A percentile compares a stretch with the other conserved stretches of the same genome.
phyloP scores from a whole-genome alignment of 2,888 invertebrate genomes.

The Cantharis rufa region DNA sequence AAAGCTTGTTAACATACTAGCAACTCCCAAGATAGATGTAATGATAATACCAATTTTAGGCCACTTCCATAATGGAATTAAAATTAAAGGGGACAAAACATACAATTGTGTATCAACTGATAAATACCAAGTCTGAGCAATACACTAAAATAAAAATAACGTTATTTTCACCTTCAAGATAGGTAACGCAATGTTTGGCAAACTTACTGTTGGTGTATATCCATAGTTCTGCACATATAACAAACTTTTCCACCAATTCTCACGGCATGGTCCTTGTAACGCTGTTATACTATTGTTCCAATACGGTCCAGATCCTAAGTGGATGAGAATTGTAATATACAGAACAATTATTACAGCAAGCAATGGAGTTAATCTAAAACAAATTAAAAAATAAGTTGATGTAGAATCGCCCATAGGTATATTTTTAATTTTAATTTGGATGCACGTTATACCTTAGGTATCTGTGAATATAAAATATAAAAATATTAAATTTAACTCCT shows the following conservation, averaged over 20 bases:
- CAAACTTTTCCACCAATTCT: background rate
- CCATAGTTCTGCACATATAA: background rate
- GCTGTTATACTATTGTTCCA: background rate
- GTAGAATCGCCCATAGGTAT: too few relatives aligned
- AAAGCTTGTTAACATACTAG: background rate
- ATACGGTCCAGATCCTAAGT: background rate
- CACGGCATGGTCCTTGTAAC: background rate
- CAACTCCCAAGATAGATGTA: background rate
- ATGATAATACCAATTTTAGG: background rate
- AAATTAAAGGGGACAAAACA: background rate
- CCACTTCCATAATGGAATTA: background rate
- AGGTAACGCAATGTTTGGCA: background rate
- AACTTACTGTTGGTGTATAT: background rate
- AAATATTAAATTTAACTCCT: background rate
- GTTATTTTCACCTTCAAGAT: background rate
- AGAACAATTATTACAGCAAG: background rate
- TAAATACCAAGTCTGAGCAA: background rate
- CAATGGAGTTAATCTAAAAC: conserved; percentile 2
- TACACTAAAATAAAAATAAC: background rate
- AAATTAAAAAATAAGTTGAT: too few relatives aligned
- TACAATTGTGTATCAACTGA: background rate
- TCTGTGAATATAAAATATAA: background rate
- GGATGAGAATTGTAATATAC: background rate
- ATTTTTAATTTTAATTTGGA: background rate
- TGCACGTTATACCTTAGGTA: background rate